These are phyloP conservation scores for Diachrysia chrysitis DNA, from an alignment of 2,888 invertebrate genomes.

Conservation along the genomic window DNA sequence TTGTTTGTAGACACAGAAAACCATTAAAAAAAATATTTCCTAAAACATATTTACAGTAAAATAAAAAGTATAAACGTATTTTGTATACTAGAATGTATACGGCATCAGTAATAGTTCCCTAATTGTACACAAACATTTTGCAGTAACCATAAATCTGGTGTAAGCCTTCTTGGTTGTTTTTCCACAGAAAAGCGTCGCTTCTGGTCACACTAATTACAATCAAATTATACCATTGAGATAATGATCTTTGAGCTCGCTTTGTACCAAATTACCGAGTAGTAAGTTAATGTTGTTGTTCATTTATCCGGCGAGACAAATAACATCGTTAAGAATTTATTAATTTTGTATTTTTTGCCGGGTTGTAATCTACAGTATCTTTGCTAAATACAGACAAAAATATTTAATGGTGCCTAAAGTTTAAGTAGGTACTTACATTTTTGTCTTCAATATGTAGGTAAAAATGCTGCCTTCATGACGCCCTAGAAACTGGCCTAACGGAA, in stretches of 20 bases:
- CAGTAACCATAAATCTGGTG: constrained; percentile 37
- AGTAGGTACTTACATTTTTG: no score
- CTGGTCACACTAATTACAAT: constrained; percentile 49
- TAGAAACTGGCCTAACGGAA: no score
- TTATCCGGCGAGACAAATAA: background rate
- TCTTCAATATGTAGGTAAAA: no score
- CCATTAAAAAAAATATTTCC: background rate
- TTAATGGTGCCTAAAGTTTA: no score
- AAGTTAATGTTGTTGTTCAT: constrained; percentile 1
- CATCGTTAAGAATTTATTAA: background rate
- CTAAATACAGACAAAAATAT: background rate
- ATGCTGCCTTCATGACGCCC: no score
- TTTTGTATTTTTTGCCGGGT: background rate
- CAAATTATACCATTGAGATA: constrained; percentile 37
- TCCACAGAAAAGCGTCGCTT: constrained; percentile 31
- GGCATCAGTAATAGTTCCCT: constrained; percentile 37
- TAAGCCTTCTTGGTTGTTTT: constrained; percentile 42
- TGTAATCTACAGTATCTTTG: background rate
- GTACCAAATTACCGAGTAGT: background rate
- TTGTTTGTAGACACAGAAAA: no score
- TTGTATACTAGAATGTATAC: constrained; percentile 18
- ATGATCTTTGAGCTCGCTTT: constrained; percentile 18
- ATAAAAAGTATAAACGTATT: background rate
- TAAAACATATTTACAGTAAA: background rate
- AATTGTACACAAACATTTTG: constrained; percentile 38